Percentiles rank a stretch among this genome's conserved stretches.
Evolutionary conservation across 2,797 vertebrate genomes (phyloP).

Genomic region (Chromobotia macracanthus): DNA sequence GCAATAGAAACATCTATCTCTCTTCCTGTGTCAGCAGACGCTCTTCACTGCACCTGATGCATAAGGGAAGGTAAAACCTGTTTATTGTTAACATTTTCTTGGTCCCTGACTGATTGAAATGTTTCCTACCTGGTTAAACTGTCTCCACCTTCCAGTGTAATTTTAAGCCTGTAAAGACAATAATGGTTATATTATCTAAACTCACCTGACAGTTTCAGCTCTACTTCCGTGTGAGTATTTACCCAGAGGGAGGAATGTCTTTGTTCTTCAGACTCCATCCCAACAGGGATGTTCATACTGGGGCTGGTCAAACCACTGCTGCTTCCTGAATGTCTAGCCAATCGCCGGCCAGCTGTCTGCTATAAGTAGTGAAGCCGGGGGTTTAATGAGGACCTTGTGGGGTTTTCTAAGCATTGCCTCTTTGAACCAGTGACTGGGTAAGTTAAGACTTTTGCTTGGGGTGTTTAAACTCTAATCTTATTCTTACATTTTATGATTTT

Average conservation of each 20-base stretch:
- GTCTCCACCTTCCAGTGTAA: neutral
- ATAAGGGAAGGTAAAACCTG: neutral
- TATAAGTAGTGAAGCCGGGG: neutral
- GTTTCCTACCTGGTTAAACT: neutral
- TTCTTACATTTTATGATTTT: neutral
- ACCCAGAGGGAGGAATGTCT: constrained; percentile 2
- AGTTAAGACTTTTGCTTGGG: neutral
- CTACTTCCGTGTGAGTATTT: neutral
- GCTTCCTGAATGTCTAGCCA: constrained; percentile 34
- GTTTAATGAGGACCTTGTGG: neutral
- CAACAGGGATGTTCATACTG: neutral
- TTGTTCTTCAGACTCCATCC: neutral
- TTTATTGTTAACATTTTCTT: neutral
- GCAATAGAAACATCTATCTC: neutral
- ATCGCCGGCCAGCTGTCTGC: constrained; percentile 32
- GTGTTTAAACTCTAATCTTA: neutral
- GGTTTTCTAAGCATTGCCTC: constrained; percentile 15
- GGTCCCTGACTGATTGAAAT: neutral
- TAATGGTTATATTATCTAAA: neutral
- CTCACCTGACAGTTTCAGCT: constrained; percentile 2
- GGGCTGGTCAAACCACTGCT: constrained; percentile 17
- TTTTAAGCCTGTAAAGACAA: neutral
- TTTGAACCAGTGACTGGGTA: constrained; percentile 9
- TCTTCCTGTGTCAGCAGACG: neutral
- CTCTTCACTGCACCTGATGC: neutral